phyloP scores from a whole-genome alignment of 1,140 invertebrate species.

The Aphaenogaster floridana region DNA sequence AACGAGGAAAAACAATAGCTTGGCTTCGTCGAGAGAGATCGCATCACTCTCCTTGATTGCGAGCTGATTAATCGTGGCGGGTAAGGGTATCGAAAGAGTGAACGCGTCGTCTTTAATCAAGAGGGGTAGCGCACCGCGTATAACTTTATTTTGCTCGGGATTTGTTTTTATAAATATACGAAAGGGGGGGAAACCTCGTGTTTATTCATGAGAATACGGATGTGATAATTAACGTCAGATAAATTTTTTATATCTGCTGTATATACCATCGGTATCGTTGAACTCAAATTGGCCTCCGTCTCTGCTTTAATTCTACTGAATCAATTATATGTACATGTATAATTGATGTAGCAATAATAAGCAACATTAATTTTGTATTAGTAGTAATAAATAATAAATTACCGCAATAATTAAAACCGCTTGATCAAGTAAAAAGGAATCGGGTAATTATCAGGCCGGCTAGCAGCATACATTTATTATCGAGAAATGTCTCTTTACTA shows the following conservation, averaged over 20 bases:
- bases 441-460: neutral
- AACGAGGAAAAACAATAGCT: conserved; percentile 42
- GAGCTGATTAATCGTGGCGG: conserved; percentile 36
- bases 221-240: neutral
- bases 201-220: neutral
- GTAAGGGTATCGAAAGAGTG: conserved; percentile 22
- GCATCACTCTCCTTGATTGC: conserved; percentile 30
- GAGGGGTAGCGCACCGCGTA: neutral
- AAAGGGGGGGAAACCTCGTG: neutral
- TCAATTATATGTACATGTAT: neutral
- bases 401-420: neutral
- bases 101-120: conserved; percentile 20
- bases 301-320: conserved; percentile 8
- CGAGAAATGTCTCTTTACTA: neutral
- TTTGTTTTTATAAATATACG: conserved; percentile 24
- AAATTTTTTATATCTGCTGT: conserved; percentile 3
- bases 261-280: neutral
- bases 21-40: conserved; percentile 29
- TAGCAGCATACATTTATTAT: neutral
- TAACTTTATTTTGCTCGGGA: neutral
- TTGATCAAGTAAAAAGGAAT: neutral
- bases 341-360: neutral
- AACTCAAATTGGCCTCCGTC: neutral
- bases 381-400: neutral
- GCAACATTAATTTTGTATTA: conserved; percentile 10